A percentile compares a stretch with the other conserved stretches of the same genome.
These are phyloP conservation scores for Drosophila kokeensis DNA, from an alignment of 2,888 invertebrate species.

Conservation along the genomic window DNA sequence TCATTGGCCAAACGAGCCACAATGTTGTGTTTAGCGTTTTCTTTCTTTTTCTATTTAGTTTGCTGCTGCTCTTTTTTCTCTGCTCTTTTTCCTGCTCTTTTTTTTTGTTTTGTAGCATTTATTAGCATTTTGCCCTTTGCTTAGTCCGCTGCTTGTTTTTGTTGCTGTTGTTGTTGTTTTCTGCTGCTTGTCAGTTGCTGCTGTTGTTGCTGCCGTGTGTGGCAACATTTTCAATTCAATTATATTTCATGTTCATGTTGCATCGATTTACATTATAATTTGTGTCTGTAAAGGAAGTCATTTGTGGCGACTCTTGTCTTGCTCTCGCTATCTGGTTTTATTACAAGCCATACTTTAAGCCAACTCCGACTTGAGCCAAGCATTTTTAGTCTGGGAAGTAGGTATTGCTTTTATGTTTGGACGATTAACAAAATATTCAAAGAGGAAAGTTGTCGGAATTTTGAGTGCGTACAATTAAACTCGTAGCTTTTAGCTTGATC, in stretches of 20 bases:
- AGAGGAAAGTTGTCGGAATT: background rate
- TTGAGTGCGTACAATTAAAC: background rate
- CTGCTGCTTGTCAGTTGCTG: constrained; percentile 34
- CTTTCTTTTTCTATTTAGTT: constrained; percentile 40
- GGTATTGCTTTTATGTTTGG: background rate
- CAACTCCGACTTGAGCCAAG: background rate
- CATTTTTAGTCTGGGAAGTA: constrained; percentile 2
- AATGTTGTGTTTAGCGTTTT: constrained; percentile 68
- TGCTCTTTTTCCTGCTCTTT: constrained; percentile 6
- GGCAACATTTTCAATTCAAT: constrained; percentile 78
- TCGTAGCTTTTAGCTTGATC: background rate
- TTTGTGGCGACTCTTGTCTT: constrained; percentile 55
- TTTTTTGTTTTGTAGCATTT: constrained; percentile 59
- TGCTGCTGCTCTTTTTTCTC: background rate
- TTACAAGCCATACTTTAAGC: constrained; percentile 12
- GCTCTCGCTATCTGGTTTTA: constrained; percentile 12
- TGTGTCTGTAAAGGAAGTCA: constrained; percentile 78
- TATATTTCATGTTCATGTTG: constrained; percentile 80
- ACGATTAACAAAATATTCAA: background rate
- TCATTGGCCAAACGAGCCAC: constrained; percentile 71
- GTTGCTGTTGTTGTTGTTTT: constrained; percentile 23
- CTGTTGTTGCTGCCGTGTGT: constrained; percentile 62
- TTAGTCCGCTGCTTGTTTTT: constrained; percentile 17
- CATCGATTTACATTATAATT: constrained; percentile 79
- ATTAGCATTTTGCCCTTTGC: constrained; percentile 79